phyloP scores from a whole-genome alignment of 2,888 invertebrate species.

The Caenorhabditis wallacei region DNA sequence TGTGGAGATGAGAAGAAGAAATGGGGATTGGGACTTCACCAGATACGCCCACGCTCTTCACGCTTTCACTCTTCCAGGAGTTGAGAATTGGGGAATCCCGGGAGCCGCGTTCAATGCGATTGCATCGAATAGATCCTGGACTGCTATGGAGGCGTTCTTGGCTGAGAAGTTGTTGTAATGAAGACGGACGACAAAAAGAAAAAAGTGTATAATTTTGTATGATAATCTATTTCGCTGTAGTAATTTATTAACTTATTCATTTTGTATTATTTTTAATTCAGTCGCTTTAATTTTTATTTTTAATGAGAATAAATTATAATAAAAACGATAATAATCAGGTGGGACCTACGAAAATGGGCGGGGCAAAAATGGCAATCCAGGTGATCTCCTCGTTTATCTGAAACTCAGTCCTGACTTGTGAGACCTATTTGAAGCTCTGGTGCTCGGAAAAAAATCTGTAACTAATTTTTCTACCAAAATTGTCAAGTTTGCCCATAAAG shows the following conservation, averaged over 20 bases:
- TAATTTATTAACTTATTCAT: constrained; percentile 23
- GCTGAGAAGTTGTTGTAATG: constrained; percentile 60
- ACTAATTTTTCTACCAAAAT: too few species aligned
- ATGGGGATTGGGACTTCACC: constrained; percentile 75
- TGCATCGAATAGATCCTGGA: constrained; percentile 72
- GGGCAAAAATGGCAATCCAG: too few species aligned
- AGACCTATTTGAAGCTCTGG: too few species aligned
- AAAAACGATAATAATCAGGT: too few species aligned
- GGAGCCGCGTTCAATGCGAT: constrained; percentile 71
- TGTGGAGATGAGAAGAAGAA: constrained; percentile 71
- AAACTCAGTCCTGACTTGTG: too few species aligned
- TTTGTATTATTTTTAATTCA: neutral
- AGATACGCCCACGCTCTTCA: constrained; percentile 75
- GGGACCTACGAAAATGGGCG: too few species aligned
- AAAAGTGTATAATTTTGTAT: neutral
- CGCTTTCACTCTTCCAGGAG: constrained; percentile 73
- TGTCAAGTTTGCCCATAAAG: too few species aligned
- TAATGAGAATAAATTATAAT: neutral
- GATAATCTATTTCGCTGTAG: neutral
- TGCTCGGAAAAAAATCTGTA: too few species aligned
- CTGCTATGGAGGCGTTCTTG: constrained; percentile 73
- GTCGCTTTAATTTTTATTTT: neutral
- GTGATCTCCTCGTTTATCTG: too few species aligned
- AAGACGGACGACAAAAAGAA: neutral
- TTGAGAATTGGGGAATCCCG: constrained; percentile 63